Evolutionary conservation across 2,888 invertebrate genomes (phyloP).

Genomic region (Eristalis tenax): DNA sequence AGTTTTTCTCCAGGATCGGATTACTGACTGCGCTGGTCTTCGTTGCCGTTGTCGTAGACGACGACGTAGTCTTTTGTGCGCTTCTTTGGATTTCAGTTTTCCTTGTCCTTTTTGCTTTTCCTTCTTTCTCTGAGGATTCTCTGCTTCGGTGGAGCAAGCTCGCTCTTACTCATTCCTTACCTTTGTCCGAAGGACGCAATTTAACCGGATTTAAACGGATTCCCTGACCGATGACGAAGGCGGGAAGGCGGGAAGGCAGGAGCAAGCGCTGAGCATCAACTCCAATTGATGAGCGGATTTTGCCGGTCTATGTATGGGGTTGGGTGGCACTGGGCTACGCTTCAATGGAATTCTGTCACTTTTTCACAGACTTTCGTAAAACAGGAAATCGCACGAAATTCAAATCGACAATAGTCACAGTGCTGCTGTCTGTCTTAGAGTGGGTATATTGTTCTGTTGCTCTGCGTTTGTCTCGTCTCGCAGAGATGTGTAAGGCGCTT

Average conservation of each 20-base stretch:
- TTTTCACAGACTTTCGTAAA: slow-evolving; percentile 45
- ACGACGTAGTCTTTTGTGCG: slow-evolving; percentile 41
- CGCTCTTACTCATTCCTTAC: slow-evolving; percentile 38
- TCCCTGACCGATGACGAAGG: slow-evolving; percentile 50
- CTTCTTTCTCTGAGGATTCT: slow-evolving; percentile 35
- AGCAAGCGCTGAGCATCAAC: slow-evolving; percentile 39
- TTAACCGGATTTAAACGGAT: slow-evolving; percentile 69
- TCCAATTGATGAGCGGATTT: slow-evolving; percentile 62
- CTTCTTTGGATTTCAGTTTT: slow-evolving; percentile 36
- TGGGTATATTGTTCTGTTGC: not conserved
- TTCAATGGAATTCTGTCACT: slow-evolving; percentile 60
- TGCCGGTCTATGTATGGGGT: slow-evolving; percentile 1
- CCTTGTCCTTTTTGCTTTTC: slow-evolving; percentile 7
- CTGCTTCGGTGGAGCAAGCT: slow-evolving; percentile 53
- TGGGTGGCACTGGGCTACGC: slow-evolving; percentile 24
- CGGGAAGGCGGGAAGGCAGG: not conserved
- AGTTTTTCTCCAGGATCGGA: slow-evolving; percentile 57
- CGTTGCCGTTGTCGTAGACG: slow-evolving; percentile 4
- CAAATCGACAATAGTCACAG: slow-evolving; percentile 49
- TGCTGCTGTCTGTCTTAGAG: not conserved
- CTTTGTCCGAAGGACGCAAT: slow-evolving; percentile 66
- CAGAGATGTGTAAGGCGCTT: slow-evolving; percentile 53
- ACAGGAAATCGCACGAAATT: slow-evolving; percentile 55
- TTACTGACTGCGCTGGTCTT: slow-evolving; percentile 51
- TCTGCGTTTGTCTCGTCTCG: slow-evolving; percentile 5